phyloP scores from a whole-genome alignment of 2,113 vertebrate genomes.

The Toxostoma redivivum region DNA sequence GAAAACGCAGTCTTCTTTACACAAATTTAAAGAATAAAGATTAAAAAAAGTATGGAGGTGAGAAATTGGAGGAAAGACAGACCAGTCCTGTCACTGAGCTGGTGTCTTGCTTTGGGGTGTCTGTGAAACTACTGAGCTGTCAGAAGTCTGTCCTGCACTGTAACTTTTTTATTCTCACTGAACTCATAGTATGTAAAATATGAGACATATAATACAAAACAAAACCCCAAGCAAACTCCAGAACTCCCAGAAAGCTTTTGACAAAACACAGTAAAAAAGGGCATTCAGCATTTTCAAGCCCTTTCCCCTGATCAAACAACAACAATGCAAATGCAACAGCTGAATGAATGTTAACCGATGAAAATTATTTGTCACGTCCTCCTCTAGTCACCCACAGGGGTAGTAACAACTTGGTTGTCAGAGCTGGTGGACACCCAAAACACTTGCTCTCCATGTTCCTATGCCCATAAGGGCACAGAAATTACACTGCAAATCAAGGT shows the following conservation, averaged over 20 bases:
- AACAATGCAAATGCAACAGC: not conserved
- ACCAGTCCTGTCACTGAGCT: not conserved
- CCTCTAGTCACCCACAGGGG: no score
- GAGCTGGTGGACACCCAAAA: not conserved
- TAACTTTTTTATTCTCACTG: not conserved
- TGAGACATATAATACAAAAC: not conserved
- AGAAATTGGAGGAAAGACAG: not conserved
- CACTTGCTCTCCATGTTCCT: not conserved
- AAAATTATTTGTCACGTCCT: not conserved
- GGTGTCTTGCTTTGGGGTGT: not conserved
- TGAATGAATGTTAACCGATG: not conserved
- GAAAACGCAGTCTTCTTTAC: not conserved
- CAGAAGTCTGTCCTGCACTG: not conserved
- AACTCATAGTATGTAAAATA: not conserved
- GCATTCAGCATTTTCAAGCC: not conserved
- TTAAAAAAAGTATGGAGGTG: not conserved
- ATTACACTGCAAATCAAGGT: not conserved
- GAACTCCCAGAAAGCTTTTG: not conserved
- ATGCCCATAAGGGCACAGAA: not conserved
- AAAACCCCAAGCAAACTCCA: not conserved
- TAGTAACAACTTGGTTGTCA: not conserved
- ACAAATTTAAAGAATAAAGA: not conserved
- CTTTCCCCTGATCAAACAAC: not conserved
- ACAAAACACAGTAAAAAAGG: not conserved
- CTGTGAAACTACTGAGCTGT: not conserved